Conservation (phyloP, 2,888 invertebrate species). For the Nephrotoma flavescens region DNA sequence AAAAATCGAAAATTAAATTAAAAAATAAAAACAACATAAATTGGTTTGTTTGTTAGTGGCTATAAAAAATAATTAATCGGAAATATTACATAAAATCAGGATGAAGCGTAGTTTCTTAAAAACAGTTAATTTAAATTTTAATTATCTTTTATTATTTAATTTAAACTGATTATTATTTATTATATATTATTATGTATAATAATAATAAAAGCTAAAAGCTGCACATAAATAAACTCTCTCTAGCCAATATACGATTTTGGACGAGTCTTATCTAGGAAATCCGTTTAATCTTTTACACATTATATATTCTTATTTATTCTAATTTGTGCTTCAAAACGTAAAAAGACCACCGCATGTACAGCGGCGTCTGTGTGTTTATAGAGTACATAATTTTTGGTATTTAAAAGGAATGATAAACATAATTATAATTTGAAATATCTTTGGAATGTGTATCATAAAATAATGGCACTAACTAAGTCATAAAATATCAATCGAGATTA, state of each 20-base stretch:
- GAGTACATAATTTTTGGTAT: background rate
- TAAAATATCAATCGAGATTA: background rate
- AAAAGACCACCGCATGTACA: background rate
- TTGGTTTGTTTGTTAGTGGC: slow-evolving; percentile 12
- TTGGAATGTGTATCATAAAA: background rate
- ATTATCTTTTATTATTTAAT: background rate
- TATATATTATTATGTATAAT: background rate
- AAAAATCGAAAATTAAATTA: slow-evolving; percentile 10
- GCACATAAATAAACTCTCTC: background rate
- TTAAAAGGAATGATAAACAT: background rate
- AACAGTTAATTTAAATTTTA: background rate
- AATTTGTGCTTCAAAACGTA: background rate
- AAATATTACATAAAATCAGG: background rate
- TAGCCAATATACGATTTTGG: background rate
- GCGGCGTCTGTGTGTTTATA: background rate
- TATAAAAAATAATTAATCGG: slow-evolving; percentile 18
- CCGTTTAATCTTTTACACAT: background rate
- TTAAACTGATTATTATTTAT: background rate
- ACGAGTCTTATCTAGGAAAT: background rate
- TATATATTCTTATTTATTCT: background rate
- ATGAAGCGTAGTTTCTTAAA: background rate
- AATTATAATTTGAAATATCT: background rate
- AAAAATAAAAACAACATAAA: slow-evolving; percentile 23
- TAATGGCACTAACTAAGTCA: background rate
- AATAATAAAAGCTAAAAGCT: background rate